Evolutionary conservation across 2,797 vertebrate genomes (phyloP).

Genomic region (Tragopan temminckii): DNA sequence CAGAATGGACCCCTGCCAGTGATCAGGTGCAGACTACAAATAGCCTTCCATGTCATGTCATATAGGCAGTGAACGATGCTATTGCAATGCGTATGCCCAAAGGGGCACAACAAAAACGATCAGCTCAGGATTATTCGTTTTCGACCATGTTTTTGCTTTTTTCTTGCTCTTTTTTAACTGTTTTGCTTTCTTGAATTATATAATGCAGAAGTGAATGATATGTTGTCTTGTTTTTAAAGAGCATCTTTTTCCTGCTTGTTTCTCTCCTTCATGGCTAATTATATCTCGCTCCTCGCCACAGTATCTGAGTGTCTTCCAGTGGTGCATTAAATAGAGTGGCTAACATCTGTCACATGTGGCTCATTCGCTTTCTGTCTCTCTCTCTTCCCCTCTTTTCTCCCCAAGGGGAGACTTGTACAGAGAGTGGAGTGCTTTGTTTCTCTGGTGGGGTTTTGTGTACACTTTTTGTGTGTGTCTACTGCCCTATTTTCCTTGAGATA

Average conservation of each 20-base stretch:
- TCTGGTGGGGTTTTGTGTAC: constrained; percentile 18
- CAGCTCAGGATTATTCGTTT: constrained; percentile 57
- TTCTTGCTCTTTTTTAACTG: rapidly evolving
- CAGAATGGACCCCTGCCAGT: not conserved
- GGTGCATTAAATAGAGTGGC: constrained; percentile 72
- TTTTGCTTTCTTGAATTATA: not conserved
- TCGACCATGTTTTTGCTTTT: not conserved
- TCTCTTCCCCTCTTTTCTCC: constrained; percentile 53
- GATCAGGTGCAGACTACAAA: constrained; percentile 70
- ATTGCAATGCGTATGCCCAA: constrained; percentile 54
- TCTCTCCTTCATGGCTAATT: constrained; percentile 4
- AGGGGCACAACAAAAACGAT: constrained; percentile 49
- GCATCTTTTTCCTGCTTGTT: constrained; percentile 29
- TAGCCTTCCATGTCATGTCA: constrained; percentile 58
- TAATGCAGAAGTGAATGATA: not conserved
- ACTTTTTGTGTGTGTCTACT: not conserved
- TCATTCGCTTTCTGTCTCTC: constrained; percentile 39
- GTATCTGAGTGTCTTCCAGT: constrained; percentile 71
- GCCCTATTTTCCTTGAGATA: constrained; percentile 63
- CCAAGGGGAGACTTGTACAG: constrained; percentile 54
- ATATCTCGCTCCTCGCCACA: not conserved
- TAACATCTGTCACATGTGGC: constrained; percentile 76
- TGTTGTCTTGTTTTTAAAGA: not conserved
- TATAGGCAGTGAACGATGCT: constrained; percentile 34
- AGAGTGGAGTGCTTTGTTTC: constrained; percentile 53